Base-by-base conservation (phyloP, 2,113 vertebrate species). In the Xiphorhynchus elegans region DNA sequence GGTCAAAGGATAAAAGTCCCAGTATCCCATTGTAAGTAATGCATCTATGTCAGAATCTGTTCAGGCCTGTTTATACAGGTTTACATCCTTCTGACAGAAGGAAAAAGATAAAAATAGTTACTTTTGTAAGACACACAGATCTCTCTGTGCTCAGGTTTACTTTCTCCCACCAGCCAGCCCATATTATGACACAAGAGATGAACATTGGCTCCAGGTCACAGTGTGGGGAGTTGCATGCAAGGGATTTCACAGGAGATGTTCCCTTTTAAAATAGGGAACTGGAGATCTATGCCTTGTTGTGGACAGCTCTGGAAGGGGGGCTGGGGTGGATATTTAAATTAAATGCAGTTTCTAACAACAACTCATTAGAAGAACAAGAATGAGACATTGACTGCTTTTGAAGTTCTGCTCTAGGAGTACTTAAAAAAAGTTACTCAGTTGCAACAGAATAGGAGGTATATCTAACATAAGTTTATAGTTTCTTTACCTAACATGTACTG, bases 1-100 rank as follows among this genome's bases (percentile, higher is more conserved):
- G 44, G 49, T 35, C 26, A 56, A 47, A 7, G 33, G 8, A 35
- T 16, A 24, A 9, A 64, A 56, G 6, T 37, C 76, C n/a, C 7
- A 14, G 52, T 26, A 58, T 1, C 28, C 8, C 1, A 0, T 4
- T 26, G 4, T 21, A 55, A 78, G 12, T 23, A 35, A 63, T 2
- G 3, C 4, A 7, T 15, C 40, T 46, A 2, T 3, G 5, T n/a
- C 62, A 64, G 70, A 75, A 67, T 23, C 33, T 16, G 13, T 26
- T 37, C 81, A 78, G 56, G 37, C 13, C 44, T 49, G 2, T 26
- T 85, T 40, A 39, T 6, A 24, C 0, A 6, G 21, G 13, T 37
- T 72, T 79, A 29, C 10, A n/a, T 37, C 50, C 59, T 84, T 90
- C n/a, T 44, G 40, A 40, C 31, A 44, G 52, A 1, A 55, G 29